These are phyloP conservation scores for Chondrilla cf. caribensis DNA, from an alignment of 37 sponge, comb jelly and placozoan species.

Conservation along the genomic window DNA sequence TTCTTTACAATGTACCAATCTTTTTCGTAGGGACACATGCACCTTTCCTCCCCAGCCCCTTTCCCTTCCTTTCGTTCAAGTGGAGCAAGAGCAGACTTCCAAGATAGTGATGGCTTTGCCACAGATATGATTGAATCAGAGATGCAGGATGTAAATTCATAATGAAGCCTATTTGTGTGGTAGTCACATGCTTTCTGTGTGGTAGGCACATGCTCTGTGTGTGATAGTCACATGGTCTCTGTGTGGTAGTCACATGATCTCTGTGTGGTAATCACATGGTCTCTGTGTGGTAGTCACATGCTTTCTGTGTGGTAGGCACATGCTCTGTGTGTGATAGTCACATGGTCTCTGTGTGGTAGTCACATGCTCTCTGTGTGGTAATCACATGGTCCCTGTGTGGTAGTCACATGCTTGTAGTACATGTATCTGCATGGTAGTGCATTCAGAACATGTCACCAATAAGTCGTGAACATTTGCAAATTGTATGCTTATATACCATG, in stretches of 20 bases:
- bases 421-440: neutral
- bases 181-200: neutral
- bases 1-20: neutral
- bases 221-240: too few relatives aligned
- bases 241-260: too few relatives aligned
- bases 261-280: too few relatives aligned
- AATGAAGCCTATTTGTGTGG: neutral
- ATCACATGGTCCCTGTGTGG: neutral
- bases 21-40: conserved; percentile 11
- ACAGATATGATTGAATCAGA: conserved; percentile 6
- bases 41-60: conserved; percentile 7
- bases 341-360: neutral
- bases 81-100: neutral
- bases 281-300: too few relatives aligned
- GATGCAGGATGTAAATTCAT: neutral
- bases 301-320: too few relatives aligned
- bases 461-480: neutral
- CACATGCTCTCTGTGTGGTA: too few relatives aligned
- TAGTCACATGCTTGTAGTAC: neutral
- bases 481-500: too few relatives aligned
- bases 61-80: neutral
- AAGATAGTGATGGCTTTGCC: conserved; percentile 9
- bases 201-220: too few relatives aligned
- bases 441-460: neutral
- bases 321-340: too few relatives aligned